Evolutionary conservation across 1,140 invertebrate genomes (phyloP).

Genomic region (Palaemon carinicauda): DNA sequence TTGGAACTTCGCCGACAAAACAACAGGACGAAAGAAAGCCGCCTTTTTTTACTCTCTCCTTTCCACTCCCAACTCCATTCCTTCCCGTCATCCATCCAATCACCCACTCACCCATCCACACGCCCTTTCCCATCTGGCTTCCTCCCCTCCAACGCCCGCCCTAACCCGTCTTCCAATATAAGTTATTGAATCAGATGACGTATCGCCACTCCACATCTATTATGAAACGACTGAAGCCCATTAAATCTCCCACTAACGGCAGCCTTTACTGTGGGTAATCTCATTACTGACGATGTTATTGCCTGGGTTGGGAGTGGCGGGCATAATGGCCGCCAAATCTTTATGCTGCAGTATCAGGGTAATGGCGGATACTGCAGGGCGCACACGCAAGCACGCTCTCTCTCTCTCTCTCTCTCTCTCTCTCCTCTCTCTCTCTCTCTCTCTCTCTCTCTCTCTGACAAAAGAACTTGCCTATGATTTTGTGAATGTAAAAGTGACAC

Average conservation of each 20-base stretch:
- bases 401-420: too few relatives aligned
- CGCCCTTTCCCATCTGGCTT: too few relatives aligned
- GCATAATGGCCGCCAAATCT: neutral
- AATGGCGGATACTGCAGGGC: neutral
- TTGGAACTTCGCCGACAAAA: neutral
- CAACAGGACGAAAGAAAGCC: neutral
- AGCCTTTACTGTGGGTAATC: constrained; percentile 19
- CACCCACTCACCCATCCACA: too few relatives aligned
- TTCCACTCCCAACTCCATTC: too few relatives aligned
- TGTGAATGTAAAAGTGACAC: too few relatives aligned
- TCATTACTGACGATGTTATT: constrained; percentile 11
- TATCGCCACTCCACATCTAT: neutral
- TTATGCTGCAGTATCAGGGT: constrained; percentile 10
- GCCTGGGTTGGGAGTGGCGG: neutral
- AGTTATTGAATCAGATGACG: neutral
- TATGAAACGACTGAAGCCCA: constrained; percentile 16
- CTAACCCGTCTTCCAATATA: neutral
- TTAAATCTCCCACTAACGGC: constrained; percentile 10
- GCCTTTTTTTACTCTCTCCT: too few relatives aligned
- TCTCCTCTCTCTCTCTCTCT: too few relatives aligned
- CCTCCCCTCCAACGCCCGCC: too few relatives aligned
- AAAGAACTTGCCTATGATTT: too few relatives aligned
- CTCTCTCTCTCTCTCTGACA: too few relatives aligned
- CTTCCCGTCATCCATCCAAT: too few relatives aligned
- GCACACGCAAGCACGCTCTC: neutral